These are phyloP conservation scores for Rhodophaea formosa DNA, from an alignment of 2,888 invertebrate genomes.

Conservation along the genomic window DNA sequence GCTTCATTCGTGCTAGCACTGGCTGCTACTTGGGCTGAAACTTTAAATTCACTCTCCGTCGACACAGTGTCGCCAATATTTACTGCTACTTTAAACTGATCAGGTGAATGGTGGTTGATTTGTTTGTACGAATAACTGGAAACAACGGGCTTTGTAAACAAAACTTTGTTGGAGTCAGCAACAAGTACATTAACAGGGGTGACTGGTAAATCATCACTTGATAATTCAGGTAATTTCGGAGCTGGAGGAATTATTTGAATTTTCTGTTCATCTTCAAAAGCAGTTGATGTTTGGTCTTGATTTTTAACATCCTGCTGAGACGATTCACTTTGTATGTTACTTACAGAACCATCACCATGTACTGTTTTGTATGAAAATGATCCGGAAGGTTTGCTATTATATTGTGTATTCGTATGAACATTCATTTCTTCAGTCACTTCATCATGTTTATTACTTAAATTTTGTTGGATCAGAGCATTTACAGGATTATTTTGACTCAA, in stretches of 20 bases:
- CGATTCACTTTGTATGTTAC: neutral
- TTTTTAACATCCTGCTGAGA: neutral
- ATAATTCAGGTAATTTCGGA: conserved; percentile 1
- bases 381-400: neutral
- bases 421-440: neutral
- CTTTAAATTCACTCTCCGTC: neutral
- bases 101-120: conserved; percentile 20
- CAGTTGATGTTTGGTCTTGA: neutral
- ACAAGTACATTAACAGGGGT: conserved; percentile 1
- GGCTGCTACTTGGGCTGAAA: neutral
- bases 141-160: conserved; percentile 19
- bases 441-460: too few species aligned
- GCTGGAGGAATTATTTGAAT: neutral
- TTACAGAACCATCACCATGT: neutral
- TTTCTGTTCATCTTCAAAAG: neutral
- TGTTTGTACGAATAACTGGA: conserved; percentile 27
- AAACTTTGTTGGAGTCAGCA: conserved; percentile 6
- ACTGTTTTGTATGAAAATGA: neutral
- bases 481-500: neutral
- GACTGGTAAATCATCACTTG: neutral
- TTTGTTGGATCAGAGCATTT: neutral
- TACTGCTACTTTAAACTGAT: conserved; percentile 27
- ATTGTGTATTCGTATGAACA: neutral
- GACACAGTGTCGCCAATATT: conserved; percentile 26
- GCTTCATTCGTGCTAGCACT: neutral